Evolutionary conservation across 2,888 invertebrate genomes (phyloP).

Genomic region (Drosophila formosana): DNA sequence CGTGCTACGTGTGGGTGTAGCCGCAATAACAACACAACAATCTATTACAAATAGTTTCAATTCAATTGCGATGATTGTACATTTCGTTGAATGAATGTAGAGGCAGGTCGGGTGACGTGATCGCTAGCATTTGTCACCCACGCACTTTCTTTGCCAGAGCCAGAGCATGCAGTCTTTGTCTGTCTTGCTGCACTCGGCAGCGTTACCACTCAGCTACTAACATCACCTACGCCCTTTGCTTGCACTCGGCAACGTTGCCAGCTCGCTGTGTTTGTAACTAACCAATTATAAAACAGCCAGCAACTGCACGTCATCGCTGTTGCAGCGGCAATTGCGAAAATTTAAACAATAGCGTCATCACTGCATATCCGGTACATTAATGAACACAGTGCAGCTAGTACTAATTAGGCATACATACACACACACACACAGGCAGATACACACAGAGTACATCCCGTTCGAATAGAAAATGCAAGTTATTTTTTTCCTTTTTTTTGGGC

Average conservation of each 20-base stretch:
- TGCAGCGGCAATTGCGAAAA: conserved; percentile 44
- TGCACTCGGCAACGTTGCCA: conserved; percentile 28
- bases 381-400: conserved; percentile 66
- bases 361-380: conserved; percentile 78
- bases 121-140: conserved; percentile 29
- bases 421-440: conserved; percentile 3
- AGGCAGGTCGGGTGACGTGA: conserved; percentile 50
- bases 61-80: conserved; percentile 36
- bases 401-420: conserved; percentile 64
- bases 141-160: background rate
- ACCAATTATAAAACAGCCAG: conserved; percentile 26
- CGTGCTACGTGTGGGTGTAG: conserved; percentile 72
- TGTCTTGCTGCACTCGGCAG: background rate
- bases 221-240: background rate
- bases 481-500: conserved; percentile 47
- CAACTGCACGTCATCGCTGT: conserved; percentile 42
- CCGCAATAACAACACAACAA: conserved; percentile 11
- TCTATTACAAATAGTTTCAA: conserved; percentile 9
- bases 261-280: conserved; percentile 6
- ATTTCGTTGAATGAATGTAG: background rate
- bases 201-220: conserved; percentile 10
- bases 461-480: conserved; percentile 45
- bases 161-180: conserved; percentile 11
- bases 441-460: conserved; percentile 38
- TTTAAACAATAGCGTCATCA: conserved; percentile 73